A percentile compares a stretch with the other conserved stretches of the same genome.
These are phyloP conservation scores for Anser cygnoides DNA, from an alignment of 2,113 vertebrate species.

Conservation along the genomic window DNA sequence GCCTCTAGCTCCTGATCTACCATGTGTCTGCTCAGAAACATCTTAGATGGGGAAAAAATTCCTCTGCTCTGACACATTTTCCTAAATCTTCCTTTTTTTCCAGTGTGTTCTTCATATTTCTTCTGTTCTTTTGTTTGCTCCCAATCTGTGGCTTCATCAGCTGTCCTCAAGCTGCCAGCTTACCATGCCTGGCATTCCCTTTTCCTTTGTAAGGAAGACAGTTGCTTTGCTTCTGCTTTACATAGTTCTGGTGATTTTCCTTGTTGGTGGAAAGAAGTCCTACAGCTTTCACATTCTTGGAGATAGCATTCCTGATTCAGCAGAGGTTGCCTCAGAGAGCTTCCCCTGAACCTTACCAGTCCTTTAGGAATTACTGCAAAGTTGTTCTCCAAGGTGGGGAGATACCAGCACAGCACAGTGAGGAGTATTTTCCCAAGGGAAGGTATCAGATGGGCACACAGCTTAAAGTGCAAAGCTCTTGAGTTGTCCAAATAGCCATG, in stretches of 20 bases:
- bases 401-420: fast-evolving
- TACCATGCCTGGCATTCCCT: background rate
- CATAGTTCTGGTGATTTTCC: background rate
- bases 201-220: background rate
- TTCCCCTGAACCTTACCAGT: background rate
- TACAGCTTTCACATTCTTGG: background rate
- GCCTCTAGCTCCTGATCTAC: background rate
- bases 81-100: background rate
- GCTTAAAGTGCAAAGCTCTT: background rate
- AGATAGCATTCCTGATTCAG: background rate
- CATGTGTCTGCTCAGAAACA: background rate
- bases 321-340: background rate
- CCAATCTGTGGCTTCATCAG: background rate
- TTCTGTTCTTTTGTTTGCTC: background rate
- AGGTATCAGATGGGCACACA: background rate
- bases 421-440: background rate
- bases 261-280: background rate
- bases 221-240: background rate
- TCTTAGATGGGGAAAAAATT: background rate
- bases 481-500: background rate
- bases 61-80: background rate
- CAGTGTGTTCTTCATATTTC: background rate
- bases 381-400: background rate
- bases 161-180: background rate
- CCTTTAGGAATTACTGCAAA: background rate